Percentiles rank a stretch among this genome's conserved stretches.
These are phyloP conservation scores for Rhinogobius similis DNA, from an alignment of 2,113 vertebrate species.

Conservation along the genomic window DNA sequence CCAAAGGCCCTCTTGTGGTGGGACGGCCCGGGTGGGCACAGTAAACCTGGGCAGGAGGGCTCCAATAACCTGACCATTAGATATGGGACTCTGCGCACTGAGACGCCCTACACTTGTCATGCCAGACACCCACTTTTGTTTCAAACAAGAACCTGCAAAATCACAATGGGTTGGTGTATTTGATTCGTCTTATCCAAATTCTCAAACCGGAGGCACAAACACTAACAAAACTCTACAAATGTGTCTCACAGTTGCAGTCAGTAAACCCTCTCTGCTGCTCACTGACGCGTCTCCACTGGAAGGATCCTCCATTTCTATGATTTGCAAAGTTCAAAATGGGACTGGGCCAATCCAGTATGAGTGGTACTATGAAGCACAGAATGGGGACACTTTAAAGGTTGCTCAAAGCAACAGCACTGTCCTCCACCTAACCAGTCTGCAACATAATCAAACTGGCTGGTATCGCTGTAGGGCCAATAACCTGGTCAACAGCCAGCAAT, in stretches of 20 bases:
- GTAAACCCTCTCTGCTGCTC: slow-evolving; percentile 81
- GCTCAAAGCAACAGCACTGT: slow-evolving; percentile 49
- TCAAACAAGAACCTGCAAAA: slow-evolving; percentile 67
- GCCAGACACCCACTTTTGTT: slow-evolving; percentile 81
- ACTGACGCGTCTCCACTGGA: slow-evolving; percentile 77
- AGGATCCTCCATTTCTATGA: slow-evolving; percentile 75
- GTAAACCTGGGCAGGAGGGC: slow-evolving; percentile 68
- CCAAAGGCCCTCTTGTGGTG: slow-evolving; percentile 81
- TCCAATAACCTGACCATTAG: slow-evolving; percentile 76
- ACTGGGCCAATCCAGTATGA: slow-evolving; percentile 81
- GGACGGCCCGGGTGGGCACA: slow-evolving; percentile 64
- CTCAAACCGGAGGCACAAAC: neutral
- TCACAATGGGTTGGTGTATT: slow-evolving; percentile 80
- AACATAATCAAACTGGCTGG: slow-evolving; percentile 85
- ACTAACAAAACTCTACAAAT: slow-evolving; percentile 7
- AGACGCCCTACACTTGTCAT: slow-evolving; percentile 79
- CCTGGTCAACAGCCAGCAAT: slow-evolving; percentile 80
- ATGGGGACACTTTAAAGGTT: slow-evolving; percentile 51
- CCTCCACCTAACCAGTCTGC: slow-evolving; percentile 73
- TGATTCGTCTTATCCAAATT: neutral
- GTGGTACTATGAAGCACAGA: slow-evolving; percentile 78
- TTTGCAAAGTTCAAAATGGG: slow-evolving; percentile 81
- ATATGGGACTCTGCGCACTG: slow-evolving; percentile 65
- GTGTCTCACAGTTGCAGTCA: slow-evolving; percentile 79
- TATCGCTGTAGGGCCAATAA: slow-evolving; percentile 83